Percentiles rank a stretch among this genome's conserved stretches.
Conservation (phyloP, 2,113 vertebrate genomes). For the Seriola quinqueradiata region DNA sequence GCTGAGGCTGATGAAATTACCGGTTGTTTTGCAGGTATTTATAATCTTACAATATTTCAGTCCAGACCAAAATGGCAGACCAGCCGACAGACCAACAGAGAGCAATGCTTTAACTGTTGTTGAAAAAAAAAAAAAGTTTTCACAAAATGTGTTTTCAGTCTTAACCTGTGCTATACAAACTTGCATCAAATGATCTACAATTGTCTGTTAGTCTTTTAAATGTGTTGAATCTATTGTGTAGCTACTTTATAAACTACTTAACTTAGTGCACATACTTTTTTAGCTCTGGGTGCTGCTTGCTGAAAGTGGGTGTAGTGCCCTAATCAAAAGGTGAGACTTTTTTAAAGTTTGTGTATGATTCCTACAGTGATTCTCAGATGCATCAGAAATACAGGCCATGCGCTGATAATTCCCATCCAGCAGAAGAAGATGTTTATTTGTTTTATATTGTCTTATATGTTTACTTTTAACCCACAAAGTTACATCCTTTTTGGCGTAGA, state of each 20-base stretch:
- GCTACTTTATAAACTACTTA: background rate
- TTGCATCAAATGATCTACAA: too few species aligned
- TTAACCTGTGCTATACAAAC: too few species aligned
- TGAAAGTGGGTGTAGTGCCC: background rate
- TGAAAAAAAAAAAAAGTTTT: too few species aligned
- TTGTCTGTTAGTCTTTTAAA: background rate
- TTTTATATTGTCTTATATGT: background rate
- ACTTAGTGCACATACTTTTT: too few species aligned
- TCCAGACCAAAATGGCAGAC: too few species aligned
- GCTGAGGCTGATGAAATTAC: too few species aligned
- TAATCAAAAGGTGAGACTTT: background rate
- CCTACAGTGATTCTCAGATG: background rate
- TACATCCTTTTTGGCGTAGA: background rate
- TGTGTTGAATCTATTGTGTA: background rate
- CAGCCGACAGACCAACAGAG: too few species aligned
- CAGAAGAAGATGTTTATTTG: background rate
- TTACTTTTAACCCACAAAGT: slow-evolving; percentile 16
- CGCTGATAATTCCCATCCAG: background rate
- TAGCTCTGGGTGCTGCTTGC: background rate
- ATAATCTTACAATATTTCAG: too few species aligned
- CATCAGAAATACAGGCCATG: background rate
- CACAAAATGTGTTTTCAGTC: too few species aligned
- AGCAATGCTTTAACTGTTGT: too few species aligned
- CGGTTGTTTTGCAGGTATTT: too few species aligned
- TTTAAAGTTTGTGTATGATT: background rate